Evolutionary conservation across 2,797 vertebrate genomes (phyloP).

Genomic region (Rhinichthys osculus): DNA sequence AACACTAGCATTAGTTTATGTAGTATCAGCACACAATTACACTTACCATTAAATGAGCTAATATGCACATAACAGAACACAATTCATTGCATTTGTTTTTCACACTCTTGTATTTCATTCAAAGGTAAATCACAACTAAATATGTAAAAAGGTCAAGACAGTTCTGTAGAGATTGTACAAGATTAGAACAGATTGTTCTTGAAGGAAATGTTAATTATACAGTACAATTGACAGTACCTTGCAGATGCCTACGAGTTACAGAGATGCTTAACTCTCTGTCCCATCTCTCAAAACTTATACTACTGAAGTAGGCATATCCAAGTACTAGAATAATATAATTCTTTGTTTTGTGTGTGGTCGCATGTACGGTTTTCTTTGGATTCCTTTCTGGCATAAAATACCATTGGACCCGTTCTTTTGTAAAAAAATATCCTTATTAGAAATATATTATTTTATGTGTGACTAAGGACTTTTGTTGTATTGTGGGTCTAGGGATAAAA

Average conservation of each 20-base stretch:
- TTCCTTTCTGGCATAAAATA: conserved; percentile 67
- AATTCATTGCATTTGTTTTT: conserved; percentile 8
- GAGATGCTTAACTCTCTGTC: conserved; percentile 46
- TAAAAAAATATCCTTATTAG: conserved; percentile 68
- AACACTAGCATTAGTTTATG: conserved; percentile 51
- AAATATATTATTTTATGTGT: conserved; percentile 67
- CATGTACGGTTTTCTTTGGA: conserved; percentile 68
- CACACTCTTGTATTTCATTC: conserved; percentile 1
- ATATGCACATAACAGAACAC: not conserved
- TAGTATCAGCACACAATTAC: conserved; percentile 13
- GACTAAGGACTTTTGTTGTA: conserved; percentile 54
- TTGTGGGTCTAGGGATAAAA: conserved; percentile 59
- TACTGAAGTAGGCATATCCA: conserved; percentile 83
- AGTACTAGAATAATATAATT: conserved; percentile 73
- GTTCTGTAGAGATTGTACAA: not conserved
- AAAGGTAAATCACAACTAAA: conserved; percentile 3
- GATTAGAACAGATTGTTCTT: not conserved
- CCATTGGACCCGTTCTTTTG: conserved; percentile 68
- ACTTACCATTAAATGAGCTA: not conserved
- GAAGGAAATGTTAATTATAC: conserved; percentile 15
- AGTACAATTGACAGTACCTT: conserved; percentile 36
- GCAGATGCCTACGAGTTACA: conserved; percentile 44
- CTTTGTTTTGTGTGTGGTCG: conserved; percentile 69
- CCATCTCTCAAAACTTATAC: conserved; percentile 70
- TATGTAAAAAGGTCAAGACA: not conserved